Percentiles rank a stretch among this genome's conserved stretches.
Conservation (phyloP, 2,888 invertebrate species). For the Phrixothrix hirtus region DNA sequence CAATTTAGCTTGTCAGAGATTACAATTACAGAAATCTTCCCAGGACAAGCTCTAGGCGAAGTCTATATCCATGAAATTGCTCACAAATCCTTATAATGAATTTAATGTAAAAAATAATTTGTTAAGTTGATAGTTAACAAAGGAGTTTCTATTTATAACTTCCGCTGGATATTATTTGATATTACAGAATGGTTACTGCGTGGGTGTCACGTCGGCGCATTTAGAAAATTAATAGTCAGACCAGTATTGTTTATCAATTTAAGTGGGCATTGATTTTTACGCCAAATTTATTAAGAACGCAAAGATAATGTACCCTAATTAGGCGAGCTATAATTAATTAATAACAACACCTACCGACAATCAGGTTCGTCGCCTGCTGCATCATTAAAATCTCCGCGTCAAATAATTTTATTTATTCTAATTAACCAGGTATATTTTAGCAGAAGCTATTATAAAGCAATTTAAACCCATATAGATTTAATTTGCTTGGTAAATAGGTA, state of each 20-base stretch:
- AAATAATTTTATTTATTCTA: too few species aligned
- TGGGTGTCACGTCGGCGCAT: constrained; percentile 1
- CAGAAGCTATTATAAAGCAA: too few species aligned
- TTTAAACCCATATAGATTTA: too few species aligned
- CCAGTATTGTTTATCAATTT: not conserved
- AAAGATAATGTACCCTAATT: too few species aligned
- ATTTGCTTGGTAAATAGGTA: too few species aligned
- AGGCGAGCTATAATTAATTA: too few species aligned
- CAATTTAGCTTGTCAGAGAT: constrained; percentile 10
- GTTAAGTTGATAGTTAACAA: not conserved
- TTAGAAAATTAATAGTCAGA: constrained; percentile 1
- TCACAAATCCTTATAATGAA: constrained; percentile 4
- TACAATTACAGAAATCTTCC: constrained; percentile 12
- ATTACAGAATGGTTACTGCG: not conserved
- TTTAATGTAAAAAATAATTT: constrained; percentile 2
- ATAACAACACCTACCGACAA: too few species aligned
- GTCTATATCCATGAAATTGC: not conserved
- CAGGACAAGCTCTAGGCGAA: not conserved
- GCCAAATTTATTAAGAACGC: too few species aligned
- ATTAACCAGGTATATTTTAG: too few species aligned
- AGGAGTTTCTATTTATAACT: constrained; percentile 6
- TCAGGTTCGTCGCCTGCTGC: too few species aligned
- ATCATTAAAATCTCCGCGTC: too few species aligned
- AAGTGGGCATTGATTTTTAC: too few species aligned
- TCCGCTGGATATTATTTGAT: constrained; percentile 3